Evolutionary conservation across 2,113 vertebrate species (phyloP).

Genomic region (Cyanocitta stelleri): DNA sequence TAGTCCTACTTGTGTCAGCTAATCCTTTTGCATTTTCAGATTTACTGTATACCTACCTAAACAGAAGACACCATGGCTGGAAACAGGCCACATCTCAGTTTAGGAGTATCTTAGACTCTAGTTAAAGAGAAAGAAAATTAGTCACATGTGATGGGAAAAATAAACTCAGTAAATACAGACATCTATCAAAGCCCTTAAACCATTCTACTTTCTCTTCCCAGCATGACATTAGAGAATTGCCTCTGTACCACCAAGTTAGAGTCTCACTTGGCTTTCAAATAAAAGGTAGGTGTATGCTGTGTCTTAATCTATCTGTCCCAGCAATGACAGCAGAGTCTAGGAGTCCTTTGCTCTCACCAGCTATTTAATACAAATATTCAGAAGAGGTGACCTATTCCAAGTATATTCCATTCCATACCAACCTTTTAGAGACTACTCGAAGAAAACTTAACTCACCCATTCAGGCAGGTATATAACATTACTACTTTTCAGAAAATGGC

Average conservation of each 20-base stretch:
- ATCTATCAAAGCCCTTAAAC: not conserved
- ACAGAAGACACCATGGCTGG: not conserved
- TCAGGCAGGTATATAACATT: not conserved
- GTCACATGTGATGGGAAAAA: not conserved
- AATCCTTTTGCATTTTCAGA: not conserved
- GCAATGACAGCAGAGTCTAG: not conserved
- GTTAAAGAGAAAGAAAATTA: not conserved
- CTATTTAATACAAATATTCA: not conserved
- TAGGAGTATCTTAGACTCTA: not conserved
- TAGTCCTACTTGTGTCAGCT: not conserved
- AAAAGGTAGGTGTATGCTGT: not conserved
- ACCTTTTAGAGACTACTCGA: not conserved
- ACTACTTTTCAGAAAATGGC: not conserved
- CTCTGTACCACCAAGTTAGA: not conserved
- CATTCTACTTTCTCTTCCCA: not conserved
- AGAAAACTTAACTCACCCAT: not conserved
- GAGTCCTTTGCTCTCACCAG: not conserved
- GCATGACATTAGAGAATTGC: not conserved
- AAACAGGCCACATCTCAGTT: not conserved
- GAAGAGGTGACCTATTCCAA: not conserved
- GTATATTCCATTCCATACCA: not conserved
- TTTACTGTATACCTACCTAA: not conserved
- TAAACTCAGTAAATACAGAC: not conserved
- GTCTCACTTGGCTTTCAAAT: not conserved
- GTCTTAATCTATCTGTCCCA: not conserved